These are phyloP conservation scores for Hemicordylus capensis DNA, from an alignment of 2,113 vertebrate species.

Conservation along the genomic window DNA sequence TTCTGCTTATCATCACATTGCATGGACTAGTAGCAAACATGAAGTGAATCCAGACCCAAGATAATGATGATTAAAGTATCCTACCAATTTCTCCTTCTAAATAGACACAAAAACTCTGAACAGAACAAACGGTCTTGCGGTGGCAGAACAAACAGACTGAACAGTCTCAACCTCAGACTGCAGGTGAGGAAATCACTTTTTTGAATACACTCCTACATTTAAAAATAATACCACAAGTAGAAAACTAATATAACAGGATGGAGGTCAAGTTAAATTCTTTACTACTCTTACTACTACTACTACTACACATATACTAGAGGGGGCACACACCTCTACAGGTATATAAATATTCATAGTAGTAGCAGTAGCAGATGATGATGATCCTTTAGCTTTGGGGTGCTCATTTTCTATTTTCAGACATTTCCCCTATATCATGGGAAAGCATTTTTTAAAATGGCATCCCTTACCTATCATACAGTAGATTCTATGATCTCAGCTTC, in stretches of 20 bases:
- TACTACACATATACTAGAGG: too few relatives aligned
- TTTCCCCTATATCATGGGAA: not conserved
- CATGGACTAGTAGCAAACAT: not conserved
- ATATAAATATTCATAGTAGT: too few relatives aligned
- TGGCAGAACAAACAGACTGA: too few relatives aligned
- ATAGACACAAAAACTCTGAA: not conserved
- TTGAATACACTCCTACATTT: not conserved
- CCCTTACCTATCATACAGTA: not conserved
- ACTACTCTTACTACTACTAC: too few relatives aligned
- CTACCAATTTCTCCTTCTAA: not conserved
- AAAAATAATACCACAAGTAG: not conserved
- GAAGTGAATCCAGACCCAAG: not conserved
- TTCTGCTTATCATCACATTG: not conserved
- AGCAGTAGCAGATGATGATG: too few relatives aligned
- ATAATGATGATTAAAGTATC: not conserved
- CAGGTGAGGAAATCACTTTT: not conserved
- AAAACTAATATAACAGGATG: not conserved
- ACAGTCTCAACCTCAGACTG: too few relatives aligned
- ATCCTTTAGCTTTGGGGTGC: too few relatives aligned
- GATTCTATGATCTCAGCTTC: not conserved
- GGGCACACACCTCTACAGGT: too few relatives aligned
- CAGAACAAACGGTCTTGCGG: too few relatives aligned
- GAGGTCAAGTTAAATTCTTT: not conserved
- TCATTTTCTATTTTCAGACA: not conserved
- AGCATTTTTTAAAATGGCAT: not conserved